Conservation (phyloP, 2,888 invertebrate species). For the Dynastes hyllus region DNA sequence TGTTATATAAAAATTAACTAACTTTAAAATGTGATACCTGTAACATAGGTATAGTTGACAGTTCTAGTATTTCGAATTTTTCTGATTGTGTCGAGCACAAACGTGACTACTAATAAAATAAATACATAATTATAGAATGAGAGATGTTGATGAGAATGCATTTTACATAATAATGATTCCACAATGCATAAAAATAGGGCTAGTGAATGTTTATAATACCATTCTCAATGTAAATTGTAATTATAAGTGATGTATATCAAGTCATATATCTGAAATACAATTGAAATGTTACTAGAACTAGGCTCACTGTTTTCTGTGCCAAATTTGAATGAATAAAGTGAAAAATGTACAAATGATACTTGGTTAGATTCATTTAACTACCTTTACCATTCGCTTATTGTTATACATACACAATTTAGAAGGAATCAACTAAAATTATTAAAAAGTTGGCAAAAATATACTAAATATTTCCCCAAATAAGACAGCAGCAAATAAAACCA, state of each 20-base stretch:
- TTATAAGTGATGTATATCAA: slow-evolving; percentile 66
- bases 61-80: slow-evolving; percentile 59
- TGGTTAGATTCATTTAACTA: slow-evolving; percentile 33
- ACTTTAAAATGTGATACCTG: slow-evolving; percentile 66
- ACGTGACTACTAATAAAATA: slow-evolving; percentile 47
- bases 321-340: slow-evolving; percentile 70
- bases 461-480: no score
- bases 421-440: no score
- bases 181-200: slow-evolving; percentile 68
- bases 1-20: slow-evolving; percentile 53
- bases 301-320: slow-evolving; percentile 73
- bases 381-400: background rate
- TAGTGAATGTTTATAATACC: slow-evolving; percentile 69
- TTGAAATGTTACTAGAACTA: slow-evolving; percentile 68
- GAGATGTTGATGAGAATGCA: slow-evolving; percentile 53
- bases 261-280: slow-evolving; percentile 62
- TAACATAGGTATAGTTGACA: slow-evolving; percentile 63
- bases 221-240: slow-evolving; percentile 68
- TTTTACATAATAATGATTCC: slow-evolving; percentile 66
- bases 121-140: slow-evolving; percentile 50
- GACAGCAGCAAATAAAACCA: no score
- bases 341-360: slow-evolving; percentile 65
- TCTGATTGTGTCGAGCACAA: slow-evolving; percentile 50
- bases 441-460: no score
- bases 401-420: no score